Conservation (phyloP, 2,797 vertebrate species). For the Enteromius viviparus region DNA sequence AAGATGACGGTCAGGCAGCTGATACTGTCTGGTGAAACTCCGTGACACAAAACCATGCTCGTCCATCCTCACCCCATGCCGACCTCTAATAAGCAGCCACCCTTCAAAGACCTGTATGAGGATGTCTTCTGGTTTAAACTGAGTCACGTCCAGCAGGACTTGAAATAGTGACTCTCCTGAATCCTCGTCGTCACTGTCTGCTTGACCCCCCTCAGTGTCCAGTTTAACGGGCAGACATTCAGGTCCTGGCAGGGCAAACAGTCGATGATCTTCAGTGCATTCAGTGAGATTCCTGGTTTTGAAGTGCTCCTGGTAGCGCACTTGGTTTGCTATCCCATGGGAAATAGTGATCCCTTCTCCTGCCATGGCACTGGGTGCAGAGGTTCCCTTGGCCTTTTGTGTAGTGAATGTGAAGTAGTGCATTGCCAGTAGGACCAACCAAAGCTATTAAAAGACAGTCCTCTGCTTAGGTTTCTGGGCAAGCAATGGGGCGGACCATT, state of each 20-base stretch:
- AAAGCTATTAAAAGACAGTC: constrained; percentile 61
- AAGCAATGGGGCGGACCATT: constrained; percentile 44
- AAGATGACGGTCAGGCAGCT: constrained; percentile 72
- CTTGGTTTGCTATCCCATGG: constrained; percentile 78
- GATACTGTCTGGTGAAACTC: constrained; percentile 83
- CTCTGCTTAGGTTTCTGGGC: constrained; percentile 52
- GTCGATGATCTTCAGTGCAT: constrained; percentile 73
- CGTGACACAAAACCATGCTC: constrained; percentile 83
- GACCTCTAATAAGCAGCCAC: constrained; percentile 83
- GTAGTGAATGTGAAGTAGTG: constrained; percentile 20
- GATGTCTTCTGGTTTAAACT: constrained; percentile 84
- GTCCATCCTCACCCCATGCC: constrained; percentile 81
- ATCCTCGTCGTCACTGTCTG: constrained; percentile 44
- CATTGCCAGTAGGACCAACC: constrained; percentile 24
- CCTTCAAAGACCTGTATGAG: constrained; percentile 86
- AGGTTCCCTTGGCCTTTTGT: constrained; percentile 9
- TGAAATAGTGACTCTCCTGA: constrained; percentile 66
- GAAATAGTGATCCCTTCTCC: constrained; percentile 76
- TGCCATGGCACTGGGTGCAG: constrained; percentile 68
- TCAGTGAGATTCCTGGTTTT: constrained; percentile 67
- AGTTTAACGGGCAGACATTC: constrained; percentile 48
- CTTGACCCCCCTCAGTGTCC: constrained; percentile 14
- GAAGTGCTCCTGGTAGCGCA: constrained; percentile 77
- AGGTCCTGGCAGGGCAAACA: constrained; percentile 81
- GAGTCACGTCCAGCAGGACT: constrained; percentile 81